Evolutionary conservation across 1,140 invertebrate genomes (phyloP).

Genomic region (Leguminivora glycinivorella): DNA sequence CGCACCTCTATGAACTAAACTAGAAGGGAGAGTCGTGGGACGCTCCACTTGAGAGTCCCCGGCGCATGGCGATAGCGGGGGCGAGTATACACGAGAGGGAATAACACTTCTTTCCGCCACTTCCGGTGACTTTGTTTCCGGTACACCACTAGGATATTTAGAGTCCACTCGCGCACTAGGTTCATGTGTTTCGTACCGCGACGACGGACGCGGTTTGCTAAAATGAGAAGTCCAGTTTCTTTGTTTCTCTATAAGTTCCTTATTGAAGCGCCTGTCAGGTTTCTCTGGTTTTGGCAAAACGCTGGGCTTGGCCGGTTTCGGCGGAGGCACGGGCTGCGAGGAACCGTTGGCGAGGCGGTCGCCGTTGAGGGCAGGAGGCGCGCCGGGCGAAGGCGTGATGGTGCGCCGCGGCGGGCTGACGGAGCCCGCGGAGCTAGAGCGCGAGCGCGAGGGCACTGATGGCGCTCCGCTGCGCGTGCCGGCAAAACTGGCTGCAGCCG

Average conservation of each 20-base stretch:
- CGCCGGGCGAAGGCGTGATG: constrained; percentile 67
- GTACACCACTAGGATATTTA: constrained; percentile 52
- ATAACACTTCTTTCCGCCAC: constrained; percentile 60
- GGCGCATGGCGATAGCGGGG: constrained; percentile 66
- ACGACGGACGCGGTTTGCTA: constrained; percentile 84
- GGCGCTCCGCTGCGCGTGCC: constrained; percentile 64
- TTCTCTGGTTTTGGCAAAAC: constrained; percentile 85
- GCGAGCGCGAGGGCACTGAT: constrained; percentile 69
- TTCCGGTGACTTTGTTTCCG: constrained; percentile 67
- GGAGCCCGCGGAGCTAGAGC: constrained; percentile 82
- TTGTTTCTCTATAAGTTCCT: constrained; percentile 93
- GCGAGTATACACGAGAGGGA: constrained; percentile 71
- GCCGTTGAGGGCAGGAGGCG: constrained; percentile 70
- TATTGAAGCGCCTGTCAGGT: constrained; percentile 89
- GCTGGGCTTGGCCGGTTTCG: constrained; percentile 76
- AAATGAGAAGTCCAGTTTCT: constrained; percentile 95
- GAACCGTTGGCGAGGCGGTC: constrained; percentile 74
- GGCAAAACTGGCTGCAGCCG: constrained; percentile 71
- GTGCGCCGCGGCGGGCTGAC: constrained; percentile 78
- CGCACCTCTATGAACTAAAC: constrained; percentile 61
- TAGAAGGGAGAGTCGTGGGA: constrained; percentile 62
- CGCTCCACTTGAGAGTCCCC: constrained; percentile 64
- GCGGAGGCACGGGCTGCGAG: constrained; percentile 53
- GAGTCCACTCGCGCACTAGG: constrained; percentile 50
- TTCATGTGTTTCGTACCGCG: constrained; percentile 80